phyloP scores from a whole-genome alignment of 2,797 vertebrate species.

The Loris lydekkerianus region DNA sequence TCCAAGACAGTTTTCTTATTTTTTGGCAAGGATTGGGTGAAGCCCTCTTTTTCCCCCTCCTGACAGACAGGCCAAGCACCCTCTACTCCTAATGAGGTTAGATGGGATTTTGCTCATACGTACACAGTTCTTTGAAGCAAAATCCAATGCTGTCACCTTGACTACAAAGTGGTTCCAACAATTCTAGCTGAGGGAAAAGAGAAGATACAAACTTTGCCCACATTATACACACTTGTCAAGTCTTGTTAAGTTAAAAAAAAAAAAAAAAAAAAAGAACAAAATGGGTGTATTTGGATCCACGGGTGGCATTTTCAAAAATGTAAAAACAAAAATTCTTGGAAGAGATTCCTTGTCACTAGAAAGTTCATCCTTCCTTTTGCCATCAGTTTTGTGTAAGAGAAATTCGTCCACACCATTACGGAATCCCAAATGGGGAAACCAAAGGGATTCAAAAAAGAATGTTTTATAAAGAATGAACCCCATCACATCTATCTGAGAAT shows the following conservation, averaged over 20 bases:
- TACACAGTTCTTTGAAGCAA: slow-evolving; percentile 75
- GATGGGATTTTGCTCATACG: background rate
- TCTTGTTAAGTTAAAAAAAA: slow-evolving; percentile 70
- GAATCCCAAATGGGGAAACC: slow-evolving; percentile 65
- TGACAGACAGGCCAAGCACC: slow-evolving; percentile 21
- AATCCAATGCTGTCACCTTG: slow-evolving; percentile 78
- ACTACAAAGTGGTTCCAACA: slow-evolving; percentile 59
- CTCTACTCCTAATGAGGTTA: slow-evolving; percentile 49
- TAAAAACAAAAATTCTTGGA: slow-evolving; percentile 73
- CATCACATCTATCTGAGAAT: slow-evolving; percentile 67
- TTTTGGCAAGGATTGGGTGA: slow-evolving; percentile 67
- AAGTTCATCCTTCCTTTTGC: slow-evolving; percentile 59
- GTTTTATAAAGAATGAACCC: slow-evolving; percentile 57
- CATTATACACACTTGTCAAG: slow-evolving; percentile 65
- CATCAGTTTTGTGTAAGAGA: slow-evolving; percentile 50
- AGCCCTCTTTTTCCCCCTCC: slow-evolving; percentile 21
- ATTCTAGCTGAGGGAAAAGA: slow-evolving; percentile 76
- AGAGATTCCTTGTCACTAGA: slow-evolving; percentile 64
- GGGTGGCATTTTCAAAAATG: slow-evolving; percentile 73
- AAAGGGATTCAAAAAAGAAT: slow-evolving; percentile 78
- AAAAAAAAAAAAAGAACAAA: slow-evolving; percentile 65
- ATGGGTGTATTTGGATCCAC: slow-evolving; percentile 66
- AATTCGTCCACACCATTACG: slow-evolving; percentile 9
- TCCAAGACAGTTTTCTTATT: slow-evolving; percentile 39
- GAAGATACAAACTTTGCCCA: slow-evolving; percentile 75